Evolutionary conservation across 2,113 vertebrate genomes (phyloP), one percentile per base, ranked within the genome.

Genomic region (Anas platyrhynchos): DNA sequence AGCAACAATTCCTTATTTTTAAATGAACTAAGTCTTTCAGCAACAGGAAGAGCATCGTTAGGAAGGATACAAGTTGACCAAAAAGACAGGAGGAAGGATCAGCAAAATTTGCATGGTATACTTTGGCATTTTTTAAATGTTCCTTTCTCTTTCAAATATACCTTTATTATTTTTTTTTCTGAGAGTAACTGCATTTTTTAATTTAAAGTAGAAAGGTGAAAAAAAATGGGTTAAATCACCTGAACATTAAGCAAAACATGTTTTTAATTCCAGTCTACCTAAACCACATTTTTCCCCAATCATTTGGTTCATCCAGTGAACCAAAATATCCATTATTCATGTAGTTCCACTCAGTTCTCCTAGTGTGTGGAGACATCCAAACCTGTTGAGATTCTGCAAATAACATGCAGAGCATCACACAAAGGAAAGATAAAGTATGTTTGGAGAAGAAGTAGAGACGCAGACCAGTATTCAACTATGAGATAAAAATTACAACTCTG

Each of bases 251-350:
- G 18, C 31, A 81, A 63, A 87, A 67, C 2, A 1, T 74, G 11
- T 29, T 91, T 93, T 74, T 2, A 0, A 81, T 84, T 74, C 41
- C 46, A 59, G 36, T 83, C 54, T 87, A 77, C 58, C 38, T 54
- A 79, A 79, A 88, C 36, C 0, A 1, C 69, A 55, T 69, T 76
- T 88, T 78, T 15, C 9, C 41, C 58, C 1, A 1, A 63, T 44
- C 50, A 23, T 82, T 82, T 94, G 41, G 31, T 84, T 91, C 75
- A 85, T 22, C 20, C 61, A 56, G 52, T 74, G 59, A 89, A 88
- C 62, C 62, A 76, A 88, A 92, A 68, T 54, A 73, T 88, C 67
- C 80, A 92, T 93, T 95, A 90, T 90, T 95, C 20, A 31, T 91
- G 32, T 31, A 88, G 62, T 29, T 93, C 62, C 84, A 59, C 56